Conservation (phyloP, 2,888 invertebrate genomes). For the Melikaiella ostensackeni region DNA sequence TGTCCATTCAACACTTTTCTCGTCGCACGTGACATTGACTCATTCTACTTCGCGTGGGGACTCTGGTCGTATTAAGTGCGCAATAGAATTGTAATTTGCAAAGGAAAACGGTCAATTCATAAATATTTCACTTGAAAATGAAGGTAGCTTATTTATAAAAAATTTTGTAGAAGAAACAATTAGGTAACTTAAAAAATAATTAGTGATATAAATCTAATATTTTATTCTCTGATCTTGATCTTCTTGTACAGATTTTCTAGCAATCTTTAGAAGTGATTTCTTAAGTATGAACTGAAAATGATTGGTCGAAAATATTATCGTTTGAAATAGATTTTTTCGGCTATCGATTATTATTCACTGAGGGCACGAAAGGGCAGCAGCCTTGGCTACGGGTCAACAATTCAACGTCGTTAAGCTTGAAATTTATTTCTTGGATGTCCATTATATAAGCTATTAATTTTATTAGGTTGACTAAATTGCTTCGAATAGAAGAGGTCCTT, state of each 20-base stretch:
- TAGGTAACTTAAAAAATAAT: not conserved
- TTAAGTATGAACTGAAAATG: not conserved
- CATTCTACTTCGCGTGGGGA: slow-evolving; percentile 1
- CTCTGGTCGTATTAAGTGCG: not conserved
- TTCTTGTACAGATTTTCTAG: not conserved
- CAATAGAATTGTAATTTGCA: not conserved
- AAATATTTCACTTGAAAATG: not conserved
- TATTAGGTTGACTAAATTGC: slow-evolving; percentile 10
- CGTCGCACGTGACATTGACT: slow-evolving; percentile 32
- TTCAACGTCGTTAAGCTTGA: slow-evolving; percentile 34
- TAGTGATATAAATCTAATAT: not conserved
- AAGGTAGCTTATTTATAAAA: not conserved
- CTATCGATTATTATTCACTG: slow-evolving; percentile 9
- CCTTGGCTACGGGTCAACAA: slow-evolving; percentile 37
- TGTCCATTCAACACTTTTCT: not conserved
- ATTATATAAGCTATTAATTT: slow-evolving; percentile 36
- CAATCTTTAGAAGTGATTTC: not conserved
- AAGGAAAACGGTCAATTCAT: not conserved
- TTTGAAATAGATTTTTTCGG: not conserved
- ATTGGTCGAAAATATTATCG: not conserved
- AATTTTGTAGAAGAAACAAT: not conserved
- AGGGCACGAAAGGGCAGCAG: slow-evolving; percentile 33
- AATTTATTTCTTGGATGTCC: slow-evolving; percentile 31
- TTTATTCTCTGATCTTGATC: not conserved
- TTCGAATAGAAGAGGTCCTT: not conserved